A percentile compares a stretch with the other conserved stretches of the same genome.
These are phyloP conservation scores for Hydropsyche betteni DNA, from an alignment of 2,888 invertebrate species.

Conservation along the genomic window DNA sequence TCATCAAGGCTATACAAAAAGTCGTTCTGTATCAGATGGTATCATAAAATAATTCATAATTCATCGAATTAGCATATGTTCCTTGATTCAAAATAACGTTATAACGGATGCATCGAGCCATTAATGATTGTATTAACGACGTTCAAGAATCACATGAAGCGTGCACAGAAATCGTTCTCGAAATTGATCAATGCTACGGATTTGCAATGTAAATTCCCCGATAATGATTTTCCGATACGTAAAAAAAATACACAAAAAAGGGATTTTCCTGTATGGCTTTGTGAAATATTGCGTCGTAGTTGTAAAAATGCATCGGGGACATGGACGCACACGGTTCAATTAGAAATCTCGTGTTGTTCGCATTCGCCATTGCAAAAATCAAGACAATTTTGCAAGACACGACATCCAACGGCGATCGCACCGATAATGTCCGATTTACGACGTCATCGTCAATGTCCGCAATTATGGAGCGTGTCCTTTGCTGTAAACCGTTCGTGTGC, in stretches of 20 bases:
- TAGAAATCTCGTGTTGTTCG: conserved; percentile 42
- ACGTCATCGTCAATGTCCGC: background rate
- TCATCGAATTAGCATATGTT: conserved; percentile 5
- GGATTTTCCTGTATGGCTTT: background rate
- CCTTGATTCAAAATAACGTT: background rate
- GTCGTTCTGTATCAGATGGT: background rate
- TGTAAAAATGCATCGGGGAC: conserved; percentile 41
- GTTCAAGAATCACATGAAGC: background rate
- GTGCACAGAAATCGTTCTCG: background rate
- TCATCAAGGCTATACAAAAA: background rate
- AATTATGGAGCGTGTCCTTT: too few species aligned
- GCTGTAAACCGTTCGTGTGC: too few species aligned
- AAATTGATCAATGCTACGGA: too few species aligned
- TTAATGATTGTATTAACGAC: conserved; percentile 25
- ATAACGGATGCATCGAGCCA: conserved; percentile 27
- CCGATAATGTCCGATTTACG: conserved; percentile 31
- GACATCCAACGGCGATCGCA: conserved; percentile 37
- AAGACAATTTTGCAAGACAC: conserved; percentile 43
- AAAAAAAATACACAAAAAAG: background rate
- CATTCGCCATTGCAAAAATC: conserved; percentile 43
- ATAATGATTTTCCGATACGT: background rate
- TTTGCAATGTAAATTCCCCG: too few species aligned
- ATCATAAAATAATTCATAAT: conserved; percentile 18
- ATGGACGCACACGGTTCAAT: conserved; percentile 41
- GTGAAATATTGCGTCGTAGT: background rate